Evolutionary conservation across 2,888 invertebrate species (phyloP).

Genomic region (Seladonia tumulorum): DNA sequence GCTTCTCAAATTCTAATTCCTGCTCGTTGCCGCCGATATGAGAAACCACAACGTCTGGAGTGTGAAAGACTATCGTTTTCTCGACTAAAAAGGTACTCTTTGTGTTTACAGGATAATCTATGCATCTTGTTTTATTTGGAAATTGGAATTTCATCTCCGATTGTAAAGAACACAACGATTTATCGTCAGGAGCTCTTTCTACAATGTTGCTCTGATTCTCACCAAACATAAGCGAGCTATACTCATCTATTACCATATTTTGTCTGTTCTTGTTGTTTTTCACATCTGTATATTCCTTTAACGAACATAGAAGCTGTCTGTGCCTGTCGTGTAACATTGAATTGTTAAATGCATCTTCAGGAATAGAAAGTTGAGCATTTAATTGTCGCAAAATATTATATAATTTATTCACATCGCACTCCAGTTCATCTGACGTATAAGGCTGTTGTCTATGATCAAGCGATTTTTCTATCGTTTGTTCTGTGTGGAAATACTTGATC

Average conservation of each 20-base stretch:
- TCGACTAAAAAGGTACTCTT: conserved; percentile 48
- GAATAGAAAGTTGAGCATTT: conserved; percentile 72
- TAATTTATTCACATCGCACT: conserved; percentile 82
- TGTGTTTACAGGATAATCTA: conserved; percentile 58
- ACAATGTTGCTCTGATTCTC: neutral
- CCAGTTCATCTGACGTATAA: conserved; percentile 80
- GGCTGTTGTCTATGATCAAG: conserved; percentile 82
- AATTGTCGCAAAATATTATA: conserved; percentile 80
- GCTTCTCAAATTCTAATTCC: conserved; percentile 54
- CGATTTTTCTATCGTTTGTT: conserved; percentile 52
- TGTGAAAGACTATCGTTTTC: conserved; percentile 55
- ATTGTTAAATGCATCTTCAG: conserved; percentile 61
- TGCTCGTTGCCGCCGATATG: conserved; percentile 55
- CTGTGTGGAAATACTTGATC: conserved; percentile 69
- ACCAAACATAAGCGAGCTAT: conserved; percentile 74
- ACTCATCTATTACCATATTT: conserved; percentile 54
- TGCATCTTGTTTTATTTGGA: conserved; percentile 14
- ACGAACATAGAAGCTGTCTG: conserved; percentile 70
- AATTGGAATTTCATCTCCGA: conserved; percentile 18
- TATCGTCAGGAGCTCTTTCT: conserved; percentile 57
- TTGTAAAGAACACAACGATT: conserved; percentile 76
- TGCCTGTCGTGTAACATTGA: conserved; percentile 68
- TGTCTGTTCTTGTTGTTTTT: conserved; percentile 10
- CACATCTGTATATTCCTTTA: conserved; percentile 37
- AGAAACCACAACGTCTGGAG: conserved; percentile 53